phyloP scores from a whole-genome alignment of 2,888 invertebrate genomes.

The Euclidia mi region DNA sequence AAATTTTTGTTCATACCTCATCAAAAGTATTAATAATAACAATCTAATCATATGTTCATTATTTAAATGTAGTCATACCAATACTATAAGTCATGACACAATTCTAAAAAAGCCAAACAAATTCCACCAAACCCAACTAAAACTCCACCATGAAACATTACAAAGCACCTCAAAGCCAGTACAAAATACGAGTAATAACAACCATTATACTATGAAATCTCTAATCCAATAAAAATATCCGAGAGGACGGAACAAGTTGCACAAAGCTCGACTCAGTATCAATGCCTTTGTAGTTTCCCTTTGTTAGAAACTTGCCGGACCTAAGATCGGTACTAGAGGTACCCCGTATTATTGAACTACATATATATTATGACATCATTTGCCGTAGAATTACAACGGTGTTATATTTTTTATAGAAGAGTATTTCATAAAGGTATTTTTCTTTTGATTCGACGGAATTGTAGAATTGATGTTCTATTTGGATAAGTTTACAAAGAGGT shows the following conservation, averaged over 20 bases:
- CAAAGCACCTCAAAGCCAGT: constrained; percentile 6
- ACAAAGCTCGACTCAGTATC: constrained; percentile 51
- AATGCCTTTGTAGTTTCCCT: constrained; percentile 56
- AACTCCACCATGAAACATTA: background rate
- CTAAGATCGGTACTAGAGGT: constrained; percentile 47
- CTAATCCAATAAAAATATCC: constrained; percentile 51
- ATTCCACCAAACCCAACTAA: background rate
- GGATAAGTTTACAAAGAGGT: no score
- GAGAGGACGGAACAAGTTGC: constrained; percentile 32
- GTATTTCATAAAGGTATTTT: no score
- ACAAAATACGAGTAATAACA: constrained; percentile 21
- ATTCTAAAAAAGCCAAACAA: background rate
- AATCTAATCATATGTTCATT: no score
- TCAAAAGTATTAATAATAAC: no score
- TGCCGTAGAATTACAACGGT: background rate
- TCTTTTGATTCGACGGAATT: no score
- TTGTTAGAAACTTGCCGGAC: constrained; percentile 58
- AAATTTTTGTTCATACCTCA: background rate
- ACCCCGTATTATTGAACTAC: constrained; percentile 40
- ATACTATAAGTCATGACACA: no score
- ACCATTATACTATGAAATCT: constrained; percentile 33
- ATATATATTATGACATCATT: background rate
- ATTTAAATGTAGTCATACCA: no score
- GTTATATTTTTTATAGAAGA: background rate
- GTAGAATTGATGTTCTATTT: no score